Evolutionary conservation across 2,888 invertebrate genomes (phyloP).

Genomic region (Thera obeliscata): DNA sequence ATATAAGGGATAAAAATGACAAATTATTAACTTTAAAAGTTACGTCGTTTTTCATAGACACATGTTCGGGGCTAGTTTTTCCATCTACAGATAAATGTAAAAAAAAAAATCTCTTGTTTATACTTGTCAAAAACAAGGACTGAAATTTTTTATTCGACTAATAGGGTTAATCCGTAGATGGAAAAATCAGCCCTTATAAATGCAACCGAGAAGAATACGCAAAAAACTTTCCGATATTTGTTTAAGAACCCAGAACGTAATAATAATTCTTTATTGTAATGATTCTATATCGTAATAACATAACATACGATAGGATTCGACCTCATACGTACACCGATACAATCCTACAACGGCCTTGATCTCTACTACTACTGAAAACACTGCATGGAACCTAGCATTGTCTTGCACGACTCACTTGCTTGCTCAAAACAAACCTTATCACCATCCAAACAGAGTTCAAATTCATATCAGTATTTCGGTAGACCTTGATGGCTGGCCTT

Average conservation of each 20-base stretch:
- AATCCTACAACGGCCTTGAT: slow-evolving; percentile 67
- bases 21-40: too few species aligned
- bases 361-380: slow-evolving; percentile 82
- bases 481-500: slow-evolving; percentile 79
- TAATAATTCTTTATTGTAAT: slow-evolving; percentile 1
- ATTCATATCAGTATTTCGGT: slow-evolving; percentile 52
- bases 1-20: too few species aligned
- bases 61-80: too few species aligned
- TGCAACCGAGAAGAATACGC: neutral
- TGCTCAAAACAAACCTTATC: slow-evolving; percentile 55
- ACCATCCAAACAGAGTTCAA: slow-evolving; percentile 45
- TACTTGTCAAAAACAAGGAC: too few species aligned
- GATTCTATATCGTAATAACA: slow-evolving; percentile 16
- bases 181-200: too few species aligned
- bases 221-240: neutral
- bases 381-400: slow-evolving; percentile 78
- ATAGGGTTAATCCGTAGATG: too few species aligned
- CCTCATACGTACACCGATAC: slow-evolving; percentile 47
- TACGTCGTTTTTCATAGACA: too few species aligned
- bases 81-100: too few species aligned
- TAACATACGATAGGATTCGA: slow-evolving; percentile 30
- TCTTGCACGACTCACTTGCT: slow-evolving; percentile 58
- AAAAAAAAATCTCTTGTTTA: too few species aligned
- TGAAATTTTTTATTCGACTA: too few species aligned
- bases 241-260: neutral